Conservation (phyloP, 2,888 invertebrate species). For the Drosophila eohydei region DNA sequence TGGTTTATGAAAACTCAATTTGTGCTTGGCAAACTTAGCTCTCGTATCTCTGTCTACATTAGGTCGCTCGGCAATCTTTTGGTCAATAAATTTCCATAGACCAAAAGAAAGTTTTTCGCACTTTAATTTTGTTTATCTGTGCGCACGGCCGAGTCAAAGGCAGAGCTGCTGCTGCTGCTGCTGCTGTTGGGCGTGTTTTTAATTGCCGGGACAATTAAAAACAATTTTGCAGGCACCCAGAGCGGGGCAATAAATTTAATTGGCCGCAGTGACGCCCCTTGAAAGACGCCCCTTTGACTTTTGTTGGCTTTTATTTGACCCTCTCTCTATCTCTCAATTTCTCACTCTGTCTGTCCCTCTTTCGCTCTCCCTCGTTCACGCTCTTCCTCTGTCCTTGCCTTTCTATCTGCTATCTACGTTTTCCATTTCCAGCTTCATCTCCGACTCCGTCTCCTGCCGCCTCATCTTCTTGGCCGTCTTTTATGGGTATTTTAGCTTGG, state of each 20-base stretch:
- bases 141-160: conserved; percentile 36
- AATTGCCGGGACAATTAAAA: conserved; percentile 78
- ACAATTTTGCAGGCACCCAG: conserved; percentile 74
- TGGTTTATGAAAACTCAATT: neutral
- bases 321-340: neutral
- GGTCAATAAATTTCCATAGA: conserved; percentile 39
- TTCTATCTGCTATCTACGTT: conserved; percentile 16
- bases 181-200: conserved; percentile 70
- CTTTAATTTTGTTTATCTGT: conserved; percentile 52
- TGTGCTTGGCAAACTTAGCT: neutral
- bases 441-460: conserved; percentile 35
- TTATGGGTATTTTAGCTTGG: conserved; percentile 34
- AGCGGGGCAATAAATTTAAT: conserved; percentile 75
- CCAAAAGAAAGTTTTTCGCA: conserved; percentile 36
- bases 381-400: neutral
- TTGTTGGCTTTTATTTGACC: conserved; percentile 53
- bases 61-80: conserved; percentile 11
- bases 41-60: neutral
- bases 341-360: neutral
- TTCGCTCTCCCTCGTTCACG: neutral
- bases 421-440: conserved; percentile 42
- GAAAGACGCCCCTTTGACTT: conserved; percentile 56
- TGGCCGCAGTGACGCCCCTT: conserved; percentile 69
- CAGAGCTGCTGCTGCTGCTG: conserved; percentile 42
- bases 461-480: neutral